These are phyloP conservation scores for Ahaetulla prasina DNA, from an alignment of 2,113 vertebrate species.

Conservation along the genomic window DNA sequence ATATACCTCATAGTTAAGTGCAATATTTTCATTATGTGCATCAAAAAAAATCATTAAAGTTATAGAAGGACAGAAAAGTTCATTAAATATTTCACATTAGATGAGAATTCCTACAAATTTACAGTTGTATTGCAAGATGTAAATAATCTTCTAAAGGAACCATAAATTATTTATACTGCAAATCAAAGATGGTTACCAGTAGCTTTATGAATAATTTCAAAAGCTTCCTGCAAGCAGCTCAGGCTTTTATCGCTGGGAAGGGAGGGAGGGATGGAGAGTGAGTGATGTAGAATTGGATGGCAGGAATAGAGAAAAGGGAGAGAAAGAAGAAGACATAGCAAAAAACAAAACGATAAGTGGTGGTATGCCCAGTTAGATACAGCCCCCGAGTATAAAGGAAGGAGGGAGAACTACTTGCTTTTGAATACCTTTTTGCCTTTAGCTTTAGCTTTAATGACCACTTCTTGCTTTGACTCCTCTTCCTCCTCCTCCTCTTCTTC, in stretches of 20 bases:
- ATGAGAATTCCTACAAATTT: background rate
- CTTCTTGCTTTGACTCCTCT: conserved; percentile 68
- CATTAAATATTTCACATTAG: background rate
- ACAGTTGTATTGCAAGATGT: background rate
- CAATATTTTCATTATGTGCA: rapidly evolving
- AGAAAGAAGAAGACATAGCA: background rate
- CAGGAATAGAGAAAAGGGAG: background rate
- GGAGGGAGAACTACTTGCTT: background rate
- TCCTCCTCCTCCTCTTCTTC: conserved; percentile 88
- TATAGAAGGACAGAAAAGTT: background rate
- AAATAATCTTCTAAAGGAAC: background rate
- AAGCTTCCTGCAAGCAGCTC: background rate
- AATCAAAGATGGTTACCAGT: background rate
- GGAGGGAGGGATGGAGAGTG: background rate
- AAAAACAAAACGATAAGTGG: background rate
- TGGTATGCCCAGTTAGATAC: background rate
- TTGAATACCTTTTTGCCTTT: conserved; percentile 78
- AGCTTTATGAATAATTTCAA: background rate
- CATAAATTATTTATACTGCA: background rate
- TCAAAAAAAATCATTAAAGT: background rate
- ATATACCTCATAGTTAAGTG: background rate
- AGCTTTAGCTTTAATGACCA: conserved; percentile 90
- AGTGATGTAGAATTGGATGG: background rate
- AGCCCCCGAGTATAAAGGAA: background rate
- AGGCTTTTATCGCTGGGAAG: background rate